A percentile compares a stretch with the other conserved stretches of the same genome.
Evolutionary conservation across 2,113 vertebrate species (phyloP).

Genomic region (Cercopithecus mona): DNA sequence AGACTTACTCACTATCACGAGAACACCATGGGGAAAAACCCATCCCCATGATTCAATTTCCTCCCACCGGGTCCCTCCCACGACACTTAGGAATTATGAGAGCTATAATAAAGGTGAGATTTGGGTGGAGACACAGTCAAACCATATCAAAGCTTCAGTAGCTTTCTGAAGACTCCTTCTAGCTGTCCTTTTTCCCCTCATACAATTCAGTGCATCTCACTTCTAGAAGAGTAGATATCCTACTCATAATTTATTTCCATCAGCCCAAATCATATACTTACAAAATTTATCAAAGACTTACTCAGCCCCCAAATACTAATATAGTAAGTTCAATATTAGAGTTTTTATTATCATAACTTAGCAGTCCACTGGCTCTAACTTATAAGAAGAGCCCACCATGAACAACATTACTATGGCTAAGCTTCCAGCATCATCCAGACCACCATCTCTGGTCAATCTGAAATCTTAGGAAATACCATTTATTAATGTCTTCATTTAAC

Average conservation of each 20-base stretch:
- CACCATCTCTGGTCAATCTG: background rate
- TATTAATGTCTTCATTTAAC: background rate
- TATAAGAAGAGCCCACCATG: background rate
- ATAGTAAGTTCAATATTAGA: background rate
- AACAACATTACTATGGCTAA: background rate
- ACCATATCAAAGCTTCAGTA: too few relatives aligned
- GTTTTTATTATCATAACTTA: background rate
- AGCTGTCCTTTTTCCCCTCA: background rate
- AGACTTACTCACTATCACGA: too few relatives aligned
- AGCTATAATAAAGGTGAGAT: too few relatives aligned
- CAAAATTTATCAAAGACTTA: background rate
- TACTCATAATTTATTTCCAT: background rate
- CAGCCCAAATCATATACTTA: background rate
- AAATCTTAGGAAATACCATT: background rate
- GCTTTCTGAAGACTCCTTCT: background rate
- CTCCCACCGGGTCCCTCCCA: too few relatives aligned
- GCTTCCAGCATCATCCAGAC: background rate
- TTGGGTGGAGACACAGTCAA: too few relatives aligned
- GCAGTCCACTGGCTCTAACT: background rate
- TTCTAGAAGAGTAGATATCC: background rate
- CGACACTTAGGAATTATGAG: too few relatives aligned
- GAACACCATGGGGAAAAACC: too few relatives aligned
- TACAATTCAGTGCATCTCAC: background rate
- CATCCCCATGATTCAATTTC: too few relatives aligned
- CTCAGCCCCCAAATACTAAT: background rate